Conservation (phyloP, 2,888 invertebrate species). For the Malacosoma neustria region DNA sequence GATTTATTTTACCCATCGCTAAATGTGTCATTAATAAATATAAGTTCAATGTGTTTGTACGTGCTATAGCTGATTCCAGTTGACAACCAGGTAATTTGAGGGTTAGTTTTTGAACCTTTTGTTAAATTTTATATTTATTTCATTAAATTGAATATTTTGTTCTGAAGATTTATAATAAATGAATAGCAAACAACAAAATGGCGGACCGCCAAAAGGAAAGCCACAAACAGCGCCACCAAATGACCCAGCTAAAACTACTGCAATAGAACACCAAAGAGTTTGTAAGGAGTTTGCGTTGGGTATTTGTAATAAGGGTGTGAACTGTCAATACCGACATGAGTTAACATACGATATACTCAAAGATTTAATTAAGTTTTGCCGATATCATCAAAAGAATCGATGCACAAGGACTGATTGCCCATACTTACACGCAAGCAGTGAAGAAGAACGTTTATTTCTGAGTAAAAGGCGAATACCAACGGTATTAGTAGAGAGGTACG, state of each 20-base stretch:
- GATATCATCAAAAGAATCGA: slow-evolving; percentile 53
- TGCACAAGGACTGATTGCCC: slow-evolving; percentile 45
- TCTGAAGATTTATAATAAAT: no score
- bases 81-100: no score
- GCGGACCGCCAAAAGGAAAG: slow-evolving; percentile 35
- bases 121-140: no score
- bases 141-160: no score
- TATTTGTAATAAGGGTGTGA: slow-evolving; percentile 38
- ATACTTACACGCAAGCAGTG: slow-evolving; percentile 44
- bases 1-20: no score
- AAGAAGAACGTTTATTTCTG: slow-evolving; percentile 44
- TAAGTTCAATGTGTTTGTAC: no score
- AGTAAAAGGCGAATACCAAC: slow-evolving; percentile 38
- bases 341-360: slow-evolving; percentile 46
- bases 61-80: no score
- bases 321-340: slow-evolving; percentile 46
- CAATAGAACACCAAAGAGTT: slow-evolving; percentile 13
- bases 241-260: slow-evolving; percentile 22
- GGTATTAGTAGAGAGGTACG: slow-evolving; percentile 41
- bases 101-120: no score
- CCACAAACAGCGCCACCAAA: slow-evolving; percentile 25
- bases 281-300: slow-evolving; percentile 58
- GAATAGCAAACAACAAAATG: slow-evolving; percentile 36
- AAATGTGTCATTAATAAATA: no score
- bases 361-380: slow-evolving; percentile 48